phyloP scores from a whole-genome alignment of 2,797 vertebrate species.

The Scomberomorus guttatus region DNA sequence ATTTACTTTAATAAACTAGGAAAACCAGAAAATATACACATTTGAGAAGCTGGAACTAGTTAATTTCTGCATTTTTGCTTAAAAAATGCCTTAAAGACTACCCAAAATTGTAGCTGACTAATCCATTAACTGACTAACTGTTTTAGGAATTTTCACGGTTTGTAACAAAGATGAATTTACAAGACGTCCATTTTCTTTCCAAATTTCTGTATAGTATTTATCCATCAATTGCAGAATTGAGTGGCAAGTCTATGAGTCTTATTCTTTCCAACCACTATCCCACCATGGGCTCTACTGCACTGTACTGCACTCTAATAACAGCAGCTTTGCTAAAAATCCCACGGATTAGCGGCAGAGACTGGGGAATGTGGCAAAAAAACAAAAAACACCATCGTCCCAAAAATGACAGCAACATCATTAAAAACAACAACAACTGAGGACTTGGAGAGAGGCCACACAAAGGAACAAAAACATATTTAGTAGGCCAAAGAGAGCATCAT shows the following conservation, averaged over 20 bases:
- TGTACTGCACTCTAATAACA: slow-evolving; percentile 67
- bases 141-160: not conserved
- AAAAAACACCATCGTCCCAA: slow-evolving; percentile 58
- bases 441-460: slow-evolving; percentile 47
- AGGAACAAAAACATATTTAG: slow-evolving; percentile 79
- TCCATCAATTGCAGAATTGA: slow-evolving; percentile 20
- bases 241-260: not conserved
- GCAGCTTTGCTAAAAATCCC: slow-evolving; percentile 69
- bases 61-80: not conserved
- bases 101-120: no score
- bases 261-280: slow-evolving; percentile 25
- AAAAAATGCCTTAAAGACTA: not conserved
- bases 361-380: slow-evolving; percentile 56
- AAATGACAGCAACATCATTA: slow-evolving; percentile 58
- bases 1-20: no score
- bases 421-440: slow-evolving; percentile 63
- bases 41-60: not conserved
- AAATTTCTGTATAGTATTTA: not conserved
- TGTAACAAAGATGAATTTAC: not conserved
- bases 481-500: slow-evolving; percentile 74
- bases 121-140: no score
- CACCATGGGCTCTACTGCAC: slow-evolving; percentile 27
- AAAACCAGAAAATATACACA: not conserved
- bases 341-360: slow-evolving; percentile 64
- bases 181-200: no score